A percentile compares a stretch with the other conserved stretches of the same genome.
Conservation (phyloP, 2,113 vertebrate genomes). For the Ageneiosus marmoratus region DNA sequence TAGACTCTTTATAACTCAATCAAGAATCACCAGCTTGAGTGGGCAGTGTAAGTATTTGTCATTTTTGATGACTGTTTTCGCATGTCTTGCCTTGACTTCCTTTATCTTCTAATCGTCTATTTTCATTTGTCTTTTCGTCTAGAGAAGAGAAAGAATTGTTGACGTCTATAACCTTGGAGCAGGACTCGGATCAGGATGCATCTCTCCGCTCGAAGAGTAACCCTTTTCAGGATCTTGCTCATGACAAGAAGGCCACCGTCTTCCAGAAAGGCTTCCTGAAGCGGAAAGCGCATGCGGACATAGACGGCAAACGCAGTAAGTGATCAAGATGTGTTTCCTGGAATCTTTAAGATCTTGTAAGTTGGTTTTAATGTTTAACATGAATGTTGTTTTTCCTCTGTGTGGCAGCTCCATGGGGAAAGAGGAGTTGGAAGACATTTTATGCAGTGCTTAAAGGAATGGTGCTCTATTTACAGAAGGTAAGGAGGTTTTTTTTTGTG, state of each 20-base stretch:
- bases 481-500: constrained; percentile 49
- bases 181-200: constrained; percentile 46
- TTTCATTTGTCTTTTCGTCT: background rate
- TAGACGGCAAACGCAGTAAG: constrained; percentile 90
- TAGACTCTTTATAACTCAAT: constrained; percentile 84
- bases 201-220: constrained; percentile 73
- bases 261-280: constrained; percentile 83
- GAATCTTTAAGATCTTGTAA: background rate
- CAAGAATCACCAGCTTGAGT: constrained; percentile 82
- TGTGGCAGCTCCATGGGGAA: constrained; percentile 85
- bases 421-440: constrained; percentile 88
- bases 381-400: background rate
- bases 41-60: constrained; percentile 76
- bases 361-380: background rate
- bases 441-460: constrained; percentile 83
- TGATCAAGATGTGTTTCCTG: constrained; percentile 9
- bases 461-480: constrained; percentile 88
- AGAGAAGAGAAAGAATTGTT: constrained; percentile 79
- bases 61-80: background rate
- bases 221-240: constrained; percentile 79
- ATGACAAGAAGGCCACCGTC: constrained; percentile 73
- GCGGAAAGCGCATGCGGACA: constrained; percentile 84
- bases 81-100: background rate
- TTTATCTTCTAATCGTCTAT: background rate
- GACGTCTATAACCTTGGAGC: constrained; percentile 58